phyloP scores from a whole-genome alignment of 2,888 invertebrate genomes.

The Scaptomyza caliginosa region DNA sequence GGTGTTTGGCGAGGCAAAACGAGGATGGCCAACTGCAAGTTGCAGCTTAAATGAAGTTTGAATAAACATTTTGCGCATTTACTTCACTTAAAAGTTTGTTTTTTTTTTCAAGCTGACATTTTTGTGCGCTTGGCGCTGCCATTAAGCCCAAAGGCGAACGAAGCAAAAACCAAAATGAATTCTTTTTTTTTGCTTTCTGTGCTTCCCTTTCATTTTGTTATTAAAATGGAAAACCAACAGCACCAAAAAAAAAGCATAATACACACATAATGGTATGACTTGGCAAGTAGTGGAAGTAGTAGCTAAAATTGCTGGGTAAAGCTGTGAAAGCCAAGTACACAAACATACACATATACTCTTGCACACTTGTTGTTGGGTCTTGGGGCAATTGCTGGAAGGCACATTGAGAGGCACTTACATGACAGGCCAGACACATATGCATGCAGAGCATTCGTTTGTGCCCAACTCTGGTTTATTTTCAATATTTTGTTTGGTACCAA shows the following conservation, averaged over 20 bases:
- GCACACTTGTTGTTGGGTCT: conserved; percentile 3
- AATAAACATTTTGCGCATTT: conserved; percentile 80
- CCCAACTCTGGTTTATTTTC: conserved; percentile 62
- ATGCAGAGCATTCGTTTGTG: conserved; percentile 32
- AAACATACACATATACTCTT: conserved; percentile 6
- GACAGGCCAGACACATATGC: conserved; percentile 54
- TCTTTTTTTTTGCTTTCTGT: conserved; percentile 10
- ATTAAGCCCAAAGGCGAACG: conserved; percentile 56
- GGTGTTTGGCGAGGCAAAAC: not conserved
- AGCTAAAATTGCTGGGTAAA: conserved; percentile 66
- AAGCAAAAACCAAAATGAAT: conserved; percentile 57
- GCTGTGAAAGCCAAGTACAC: conserved; percentile 6
- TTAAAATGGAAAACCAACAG: conserved; percentile 42
- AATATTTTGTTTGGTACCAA: conserved; percentile 67
- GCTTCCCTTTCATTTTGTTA: conserved; percentile 37
- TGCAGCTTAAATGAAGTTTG: conserved; percentile 77
- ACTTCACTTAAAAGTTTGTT: conserved; percentile 74
- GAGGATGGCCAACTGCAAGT: conserved; percentile 40
- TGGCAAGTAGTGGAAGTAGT: conserved; percentile 59
- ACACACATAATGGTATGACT: conserved; percentile 63
- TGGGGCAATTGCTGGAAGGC: conserved; percentile 17
- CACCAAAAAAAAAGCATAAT: not conserved
- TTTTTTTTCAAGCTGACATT: conserved; percentile 63
- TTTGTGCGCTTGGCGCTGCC: conserved; percentile 40
- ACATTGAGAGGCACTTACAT: conserved; percentile 46